Conservation (phyloP, 2,113 vertebrate species). For the Gallinago media region DNA sequence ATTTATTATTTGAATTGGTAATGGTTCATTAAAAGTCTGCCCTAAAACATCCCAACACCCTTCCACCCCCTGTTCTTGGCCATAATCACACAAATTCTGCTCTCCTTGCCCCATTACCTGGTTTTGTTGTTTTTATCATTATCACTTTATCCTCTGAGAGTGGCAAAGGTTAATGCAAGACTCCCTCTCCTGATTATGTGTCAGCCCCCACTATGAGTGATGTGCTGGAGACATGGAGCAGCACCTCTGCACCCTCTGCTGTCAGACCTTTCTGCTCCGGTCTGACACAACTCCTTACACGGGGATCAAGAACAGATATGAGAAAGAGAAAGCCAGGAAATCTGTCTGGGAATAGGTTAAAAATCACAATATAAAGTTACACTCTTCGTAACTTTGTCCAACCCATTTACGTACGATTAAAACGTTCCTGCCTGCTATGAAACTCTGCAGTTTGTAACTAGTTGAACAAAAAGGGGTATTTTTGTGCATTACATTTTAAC, state of each 20-base stretch:
- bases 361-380: not conserved
- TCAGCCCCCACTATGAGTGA: not conserved
- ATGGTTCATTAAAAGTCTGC: not conserved
- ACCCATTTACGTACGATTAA: not conserved
- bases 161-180: slow-evolving; percentile 13
- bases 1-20: not conserved
- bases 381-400: not conserved
- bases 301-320: not conserved
- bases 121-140: slow-evolving; percentile 10
- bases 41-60: fast-evolving
- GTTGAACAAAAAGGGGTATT: not conserved
- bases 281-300: not conserved
- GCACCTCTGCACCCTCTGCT: not conserved
- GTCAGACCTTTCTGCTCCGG: not conserved
- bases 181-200: not conserved
- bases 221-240: not conserved
- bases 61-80: not conserved
- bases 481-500: not conserved
- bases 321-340: not conserved
- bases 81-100: not conserved
- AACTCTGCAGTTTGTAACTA: not conserved
- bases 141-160: not conserved
- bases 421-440: not conserved
- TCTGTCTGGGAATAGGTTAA: not conserved
- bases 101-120: not conserved